phyloP scores from a whole-genome alignment of 2,113 vertebrate species.

The Lycaon pictus region DNA sequence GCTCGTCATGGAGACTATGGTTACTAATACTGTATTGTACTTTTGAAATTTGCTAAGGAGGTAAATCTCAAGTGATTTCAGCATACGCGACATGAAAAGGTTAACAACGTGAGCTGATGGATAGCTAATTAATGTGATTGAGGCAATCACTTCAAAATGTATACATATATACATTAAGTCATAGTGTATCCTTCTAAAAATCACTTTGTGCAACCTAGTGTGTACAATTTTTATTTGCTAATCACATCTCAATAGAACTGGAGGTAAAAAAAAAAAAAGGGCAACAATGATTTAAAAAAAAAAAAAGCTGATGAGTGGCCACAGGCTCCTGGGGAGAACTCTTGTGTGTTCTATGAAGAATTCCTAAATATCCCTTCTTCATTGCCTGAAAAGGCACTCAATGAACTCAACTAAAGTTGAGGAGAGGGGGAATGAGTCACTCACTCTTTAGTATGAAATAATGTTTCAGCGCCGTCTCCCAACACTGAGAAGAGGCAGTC shows the following conservation, averaged over 20 bases:
- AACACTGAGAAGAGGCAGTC: not conserved
- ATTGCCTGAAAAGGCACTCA: not conserved
- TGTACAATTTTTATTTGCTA: not conserved
- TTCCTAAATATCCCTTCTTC: not conserved
- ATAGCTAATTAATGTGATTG: not conserved
- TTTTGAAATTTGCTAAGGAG: not conserved
- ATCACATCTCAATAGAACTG: not conserved
- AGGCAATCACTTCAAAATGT: not conserved
- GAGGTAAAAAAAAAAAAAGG: not conserved
- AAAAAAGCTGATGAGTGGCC: not conserved
- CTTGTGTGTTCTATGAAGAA: not conserved
- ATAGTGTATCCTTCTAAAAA: not conserved
- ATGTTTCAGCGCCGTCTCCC: rapidly evolving
- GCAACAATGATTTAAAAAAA: not conserved
- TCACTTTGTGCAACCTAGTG: not conserved
- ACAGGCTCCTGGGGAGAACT: not conserved
- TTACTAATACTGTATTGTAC: not conserved
- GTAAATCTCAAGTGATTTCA: not conserved
- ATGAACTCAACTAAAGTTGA: no score
- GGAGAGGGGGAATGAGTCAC: not conserved
- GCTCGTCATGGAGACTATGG: not conserved
- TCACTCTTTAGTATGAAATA: not conserved
- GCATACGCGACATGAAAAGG: not conserved
- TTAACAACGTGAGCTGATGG: not conserved
- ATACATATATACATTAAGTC: not conserved